Base-by-base conservation (phyloP, 92 coral and sea anemone genomes). In the Scolanthus callimorphus region DNA sequence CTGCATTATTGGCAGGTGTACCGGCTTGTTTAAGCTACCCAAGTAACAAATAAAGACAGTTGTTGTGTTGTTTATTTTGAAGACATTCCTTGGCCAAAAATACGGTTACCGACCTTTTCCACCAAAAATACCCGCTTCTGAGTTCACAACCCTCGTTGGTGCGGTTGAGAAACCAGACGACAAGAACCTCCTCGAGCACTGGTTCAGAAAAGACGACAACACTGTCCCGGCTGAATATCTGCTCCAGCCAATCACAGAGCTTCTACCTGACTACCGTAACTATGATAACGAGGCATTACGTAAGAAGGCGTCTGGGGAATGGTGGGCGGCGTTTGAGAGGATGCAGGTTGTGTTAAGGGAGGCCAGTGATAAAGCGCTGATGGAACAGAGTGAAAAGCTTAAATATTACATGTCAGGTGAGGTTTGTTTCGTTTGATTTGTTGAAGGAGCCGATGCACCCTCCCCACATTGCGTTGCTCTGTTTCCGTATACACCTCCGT, bases 81-180 rank as follows among this genome's bases (percentile, higher is more conserved):
- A 92, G 98, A 92, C 98, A 1, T 89, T 92, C 53, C 76, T 94
- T 47, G 99, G 99, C 30, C 99, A 94, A 75, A 94, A 94, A 63
- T 94, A 94, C 27, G 99, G 99, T 51, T 94, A 94, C 49, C 94
- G 99, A 2, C 99, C 99, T 9, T 94, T 94, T 59, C 99, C 99
- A 15, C 79, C 90, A 6, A 89, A 67, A 62, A 84, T 94, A 24
- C 25, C 54, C 10, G 97, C 96, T 17, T 47, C 55, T 3, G 95
- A 94, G 70, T 89, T 94, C 30, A 80, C 81, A 62, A 66, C 61
- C 26, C 83, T 94, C 13, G 47, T 81, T 49, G 51, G 76, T 49
- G 97, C 85, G 15, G 80, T 81, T 10, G 79, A 67, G 11, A 70
- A 57, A 6, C 20, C 64, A 17, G 95, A 94, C 13, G 99, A 88